Conservation (phyloP, 2,888 invertebrate genomes). For the Boloria selene region DNA sequence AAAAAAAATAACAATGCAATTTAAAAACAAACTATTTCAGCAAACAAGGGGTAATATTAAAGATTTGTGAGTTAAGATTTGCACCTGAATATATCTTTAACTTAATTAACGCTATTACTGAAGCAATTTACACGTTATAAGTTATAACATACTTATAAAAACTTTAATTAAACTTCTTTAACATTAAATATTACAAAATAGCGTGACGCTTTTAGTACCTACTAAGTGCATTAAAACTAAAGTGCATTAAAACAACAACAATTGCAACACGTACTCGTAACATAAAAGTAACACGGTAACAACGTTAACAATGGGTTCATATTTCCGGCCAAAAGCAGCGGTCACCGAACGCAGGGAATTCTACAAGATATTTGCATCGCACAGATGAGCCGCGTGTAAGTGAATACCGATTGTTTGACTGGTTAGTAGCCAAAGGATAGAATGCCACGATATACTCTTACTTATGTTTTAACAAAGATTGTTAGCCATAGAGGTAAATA, state of each 20-base stretch:
- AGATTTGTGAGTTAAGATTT: too few species aligned
- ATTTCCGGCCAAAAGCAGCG: constrained; percentile 58
- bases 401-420: constrained; percentile 40
- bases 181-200: background rate
- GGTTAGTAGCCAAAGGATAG: constrained; percentile 36
- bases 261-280: constrained; percentile 49
- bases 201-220: constrained; percentile 10
- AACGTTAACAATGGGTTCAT: constrained; percentile 67
- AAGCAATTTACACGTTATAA: too few species aligned
- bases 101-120: too few species aligned
- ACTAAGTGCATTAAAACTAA: constrained; percentile 37
- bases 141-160: too few species aligned
- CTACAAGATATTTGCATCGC: constrained; percentile 47
- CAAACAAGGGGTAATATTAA: too few species aligned
- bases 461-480: background rate
- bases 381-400: constrained; percentile 46
- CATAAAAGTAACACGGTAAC: constrained; percentile 63
- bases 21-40: too few species aligned
- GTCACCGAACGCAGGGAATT: constrained; percentile 37
- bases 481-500: background rate
- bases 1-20: too few species aligned
- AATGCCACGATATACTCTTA: constrained; percentile 20
- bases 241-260: constrained; percentile 46
- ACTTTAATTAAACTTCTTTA: background rate
- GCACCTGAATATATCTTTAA: too few species aligned